Conservation (phyloP, 1,140 invertebrate species). For the Lasioglossum albipes region DNA sequence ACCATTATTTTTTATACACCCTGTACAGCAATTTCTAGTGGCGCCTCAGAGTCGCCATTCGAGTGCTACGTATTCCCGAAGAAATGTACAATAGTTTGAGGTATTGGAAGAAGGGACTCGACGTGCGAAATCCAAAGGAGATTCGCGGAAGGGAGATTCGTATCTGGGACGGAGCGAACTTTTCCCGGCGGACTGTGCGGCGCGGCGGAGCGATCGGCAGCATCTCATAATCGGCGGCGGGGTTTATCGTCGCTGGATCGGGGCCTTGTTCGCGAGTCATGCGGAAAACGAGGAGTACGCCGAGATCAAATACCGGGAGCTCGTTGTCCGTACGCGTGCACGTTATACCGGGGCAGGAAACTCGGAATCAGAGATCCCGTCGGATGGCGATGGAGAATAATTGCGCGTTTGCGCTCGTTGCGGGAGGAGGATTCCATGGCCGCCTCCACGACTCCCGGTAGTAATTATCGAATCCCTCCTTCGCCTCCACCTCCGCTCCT, state of each 20-base stretch:
- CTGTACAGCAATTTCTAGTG: too few relatives aligned
- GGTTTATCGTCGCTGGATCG: slow-evolving; percentile 13
- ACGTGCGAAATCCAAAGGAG: background rate
- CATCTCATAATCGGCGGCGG: slow-evolving; percentile 4
- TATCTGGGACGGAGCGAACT: background rate
- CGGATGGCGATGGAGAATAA: slow-evolving; percentile 75
- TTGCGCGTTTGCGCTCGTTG: slow-evolving; percentile 79
- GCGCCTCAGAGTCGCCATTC: too few relatives aligned
- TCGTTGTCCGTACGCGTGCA: slow-evolving; percentile 45
- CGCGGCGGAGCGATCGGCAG: background rate
- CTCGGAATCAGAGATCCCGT: slow-evolving; percentile 74
- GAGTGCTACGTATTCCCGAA: too few relatives aligned
- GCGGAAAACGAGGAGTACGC: slow-evolving; percentile 32
- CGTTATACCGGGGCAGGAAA: slow-evolving; percentile 65
- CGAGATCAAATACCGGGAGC: slow-evolving; percentile 58
- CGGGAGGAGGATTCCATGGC: slow-evolving; percentile 75
- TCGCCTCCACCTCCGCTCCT: slow-evolving; percentile 46
- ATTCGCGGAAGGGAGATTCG: background rate
- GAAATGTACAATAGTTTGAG: too few relatives aligned
- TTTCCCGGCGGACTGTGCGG: background rate
- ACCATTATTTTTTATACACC: too few relatives aligned
- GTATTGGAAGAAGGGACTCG: too few relatives aligned
- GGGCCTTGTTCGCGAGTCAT: slow-evolving; percentile 1
- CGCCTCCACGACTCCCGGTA: slow-evolving; percentile 79
- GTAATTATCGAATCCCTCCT: slow-evolving; percentile 79